phyloP scores from a whole-genome alignment of 2,888 invertebrate genomes.

The Parasteatoda lunata region DNA sequence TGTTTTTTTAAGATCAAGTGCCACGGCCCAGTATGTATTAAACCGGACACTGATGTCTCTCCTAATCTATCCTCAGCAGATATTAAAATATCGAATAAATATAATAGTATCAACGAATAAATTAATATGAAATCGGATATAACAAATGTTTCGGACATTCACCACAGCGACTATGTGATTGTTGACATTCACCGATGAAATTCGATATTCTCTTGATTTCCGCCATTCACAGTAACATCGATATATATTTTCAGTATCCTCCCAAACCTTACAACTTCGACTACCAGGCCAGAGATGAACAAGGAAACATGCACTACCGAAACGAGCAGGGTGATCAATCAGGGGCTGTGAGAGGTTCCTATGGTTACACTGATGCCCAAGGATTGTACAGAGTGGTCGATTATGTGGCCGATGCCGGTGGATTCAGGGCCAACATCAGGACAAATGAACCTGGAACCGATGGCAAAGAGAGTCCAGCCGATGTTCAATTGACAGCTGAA shows the following conservation, averaged over 20 bases:
- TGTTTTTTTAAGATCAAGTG: too few species aligned
- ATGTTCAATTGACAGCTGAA: conserved; percentile 60
- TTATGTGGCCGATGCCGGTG: conserved; percentile 63
- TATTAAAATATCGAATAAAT: too few species aligned
- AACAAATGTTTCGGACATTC: too few species aligned
- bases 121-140: too few species aligned
- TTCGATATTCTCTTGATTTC: too few species aligned
- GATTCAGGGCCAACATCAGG: conserved; percentile 63
- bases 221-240: too few species aligned
- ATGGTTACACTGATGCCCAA: conserved; percentile 65
- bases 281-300: conserved; percentile 65
- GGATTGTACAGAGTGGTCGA: conserved; percentile 67
- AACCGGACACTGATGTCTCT: too few species aligned
- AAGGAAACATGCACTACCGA: conserved; percentile 64
- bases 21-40: too few species aligned
- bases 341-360: conserved; percentile 58
- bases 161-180: too few species aligned
- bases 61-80: too few species aligned
- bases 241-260: conserved; percentile 23
- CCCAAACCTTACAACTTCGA: conserved; percentile 66
- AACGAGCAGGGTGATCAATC: conserved; percentile 65
- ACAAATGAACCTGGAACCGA: conserved; percentile 67
- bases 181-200: too few species aligned
- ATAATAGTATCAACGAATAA: too few species aligned
- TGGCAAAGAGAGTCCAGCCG: conserved; percentile 62